These are phyloP conservation scores for Ptilonorhynchus violaceus DNA, from an alignment of 2,113 vertebrate genomes.

Conservation along the genomic window DNA sequence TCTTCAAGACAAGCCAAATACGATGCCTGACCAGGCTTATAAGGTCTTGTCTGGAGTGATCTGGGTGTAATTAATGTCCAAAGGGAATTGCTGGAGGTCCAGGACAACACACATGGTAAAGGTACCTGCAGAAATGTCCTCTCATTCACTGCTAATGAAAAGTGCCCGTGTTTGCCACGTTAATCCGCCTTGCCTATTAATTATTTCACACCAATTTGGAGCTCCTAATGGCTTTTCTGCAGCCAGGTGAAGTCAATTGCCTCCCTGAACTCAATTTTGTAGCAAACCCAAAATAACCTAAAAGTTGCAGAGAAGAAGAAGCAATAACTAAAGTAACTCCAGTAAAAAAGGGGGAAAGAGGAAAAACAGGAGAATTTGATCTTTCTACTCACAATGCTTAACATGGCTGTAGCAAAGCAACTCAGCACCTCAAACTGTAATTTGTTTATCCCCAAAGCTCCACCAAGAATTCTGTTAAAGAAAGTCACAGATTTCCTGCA, in stretches of 20 bases:
- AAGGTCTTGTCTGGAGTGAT: not conserved
- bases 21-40: not conserved
- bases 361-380: not conserved
- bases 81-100: not conserved
- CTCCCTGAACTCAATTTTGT: not conserved
- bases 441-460: not conserved
- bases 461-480: not conserved
- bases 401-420: not conserved
- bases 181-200: constrained; percentile 38
- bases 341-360: not conserved
- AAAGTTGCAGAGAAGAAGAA: not conserved
- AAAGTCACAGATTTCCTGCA: not conserved
- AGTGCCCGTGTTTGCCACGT: fast-evolving
- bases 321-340: not conserved
- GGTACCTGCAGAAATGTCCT: not conserved
- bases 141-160: not conserved
- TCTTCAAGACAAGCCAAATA: not conserved
- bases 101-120: not conserved
- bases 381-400: not conserved
- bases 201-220: constrained; percentile 55
- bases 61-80: not conserved
- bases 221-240: constrained; percentile 37
- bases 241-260: constrained; percentile 39
- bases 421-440: not conserved
- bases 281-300: not conserved